These are phyloP conservation scores for Stegodyphus mimosarum DNA, from an alignment of 1,140 invertebrate genomes.

Conservation along the genomic window DNA sequence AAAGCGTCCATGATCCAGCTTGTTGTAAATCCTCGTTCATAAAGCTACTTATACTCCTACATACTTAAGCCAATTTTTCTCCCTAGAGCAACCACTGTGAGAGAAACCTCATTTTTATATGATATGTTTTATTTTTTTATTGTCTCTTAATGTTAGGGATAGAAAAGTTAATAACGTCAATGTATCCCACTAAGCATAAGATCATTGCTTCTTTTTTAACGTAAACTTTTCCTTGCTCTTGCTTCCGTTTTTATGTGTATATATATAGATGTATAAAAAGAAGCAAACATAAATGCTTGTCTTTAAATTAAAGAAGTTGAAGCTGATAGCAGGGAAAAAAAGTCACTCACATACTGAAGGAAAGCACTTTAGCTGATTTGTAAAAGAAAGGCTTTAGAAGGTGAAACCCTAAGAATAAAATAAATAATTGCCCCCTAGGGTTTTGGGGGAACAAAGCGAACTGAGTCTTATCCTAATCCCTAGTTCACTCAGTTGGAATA, in stretches of 20 bases:
- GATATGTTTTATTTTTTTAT: not conserved
- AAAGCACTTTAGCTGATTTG: constrained; percentile 53
- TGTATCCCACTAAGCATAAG: not conserved
- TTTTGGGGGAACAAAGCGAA: constrained; percentile 24
- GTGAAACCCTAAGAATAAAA: constrained; percentile 26
- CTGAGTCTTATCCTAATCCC: constrained; percentile 50
- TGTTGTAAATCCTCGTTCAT: too few relatives aligned
- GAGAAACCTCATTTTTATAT: too few relatives aligned
- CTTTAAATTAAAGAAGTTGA: constrained; percentile 57
- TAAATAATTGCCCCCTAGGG: constrained; percentile 59
- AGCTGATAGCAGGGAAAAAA: constrained; percentile 4
- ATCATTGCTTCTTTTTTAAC: not conserved
- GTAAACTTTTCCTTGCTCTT: not conserved
- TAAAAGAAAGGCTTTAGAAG: constrained; percentile 6
- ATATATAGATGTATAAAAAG: not conserved
- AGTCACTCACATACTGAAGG: not conserved
- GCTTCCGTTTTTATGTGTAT: too few relatives aligned
- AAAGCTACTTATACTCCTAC: too few relatives aligned
- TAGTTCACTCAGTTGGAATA: constrained; percentile 29
- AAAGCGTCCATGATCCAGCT: too few relatives aligned
- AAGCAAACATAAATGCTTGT: constrained; percentile 51
- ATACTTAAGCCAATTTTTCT: too few relatives aligned
- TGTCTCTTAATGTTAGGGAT: not conserved
- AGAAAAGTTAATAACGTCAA: not conserved
- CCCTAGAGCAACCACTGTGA: too few relatives aligned